A percentile compares a stretch with the other conserved stretches of the same genome.
phyloP scores from a whole-genome alignment of 2,888 invertebrate species.

The Tenthredo notha region DNA sequence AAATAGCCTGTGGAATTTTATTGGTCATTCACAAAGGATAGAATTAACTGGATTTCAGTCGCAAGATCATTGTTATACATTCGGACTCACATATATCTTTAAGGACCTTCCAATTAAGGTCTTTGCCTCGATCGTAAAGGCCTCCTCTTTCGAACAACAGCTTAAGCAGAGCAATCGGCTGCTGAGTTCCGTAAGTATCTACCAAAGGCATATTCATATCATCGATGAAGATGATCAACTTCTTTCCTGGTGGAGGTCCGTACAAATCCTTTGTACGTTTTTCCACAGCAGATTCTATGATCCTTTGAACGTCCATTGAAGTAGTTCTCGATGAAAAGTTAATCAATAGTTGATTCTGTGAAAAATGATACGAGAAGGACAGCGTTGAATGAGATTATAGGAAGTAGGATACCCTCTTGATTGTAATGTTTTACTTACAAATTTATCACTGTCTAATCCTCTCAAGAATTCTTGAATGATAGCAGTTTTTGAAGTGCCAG shows the following conservation, averaged over 20 bases:
- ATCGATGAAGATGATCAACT: conserved; percentile 93
- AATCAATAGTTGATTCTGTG: conserved; percentile 88
- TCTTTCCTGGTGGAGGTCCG: conserved; percentile 94
- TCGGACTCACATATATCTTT: conserved; percentile 84
- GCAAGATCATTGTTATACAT: background rate
- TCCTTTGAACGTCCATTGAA: conserved; percentile 93
- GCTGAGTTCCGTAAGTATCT: conserved; percentile 94
- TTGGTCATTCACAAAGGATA: conserved; percentile 1
- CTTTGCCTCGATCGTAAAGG: conserved; percentile 93
- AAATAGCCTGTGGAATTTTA: conserved; percentile 81
- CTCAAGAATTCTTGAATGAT: conserved; percentile 91
- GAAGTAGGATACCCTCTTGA: background rate
- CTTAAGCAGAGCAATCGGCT: conserved; percentile 95
- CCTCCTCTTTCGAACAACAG: conserved; percentile 93
- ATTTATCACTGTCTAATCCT: conserved; percentile 84
- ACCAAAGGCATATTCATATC: conserved; percentile 97
- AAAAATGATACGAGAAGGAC: conserved; percentile 50
- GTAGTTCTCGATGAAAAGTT: conserved; percentile 96
- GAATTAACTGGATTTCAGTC: background rate
- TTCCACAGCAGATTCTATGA: conserved; percentile 92
- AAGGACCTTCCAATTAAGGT: conserved; percentile 93
- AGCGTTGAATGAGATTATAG: conserved; percentile 36
- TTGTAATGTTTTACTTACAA: conserved; percentile 79
- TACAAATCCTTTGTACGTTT: conserved; percentile 94
- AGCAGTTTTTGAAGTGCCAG: conserved; percentile 96